These are phyloP conservation scores for Rhea pennata DNA, from an alignment of 2,113 vertebrate species.

Conservation along the genomic window DNA sequence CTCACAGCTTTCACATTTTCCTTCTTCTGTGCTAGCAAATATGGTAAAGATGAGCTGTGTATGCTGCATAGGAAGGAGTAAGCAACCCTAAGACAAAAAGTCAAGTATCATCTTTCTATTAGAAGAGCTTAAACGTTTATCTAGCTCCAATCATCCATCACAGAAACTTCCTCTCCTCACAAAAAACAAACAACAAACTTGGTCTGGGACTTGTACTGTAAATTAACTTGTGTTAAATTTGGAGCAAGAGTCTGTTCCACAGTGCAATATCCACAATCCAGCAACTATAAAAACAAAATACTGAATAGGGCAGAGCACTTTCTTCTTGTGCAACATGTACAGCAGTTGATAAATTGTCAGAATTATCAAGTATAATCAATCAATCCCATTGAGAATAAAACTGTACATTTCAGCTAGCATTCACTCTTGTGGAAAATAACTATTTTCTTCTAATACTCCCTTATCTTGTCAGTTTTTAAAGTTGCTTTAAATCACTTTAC, in stretches of 20 bases:
- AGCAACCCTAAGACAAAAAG: neutral
- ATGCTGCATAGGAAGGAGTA: neutral
- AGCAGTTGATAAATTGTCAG: neutral
- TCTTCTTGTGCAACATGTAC: neutral
- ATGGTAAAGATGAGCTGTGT: neutral
- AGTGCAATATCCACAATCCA: neutral
- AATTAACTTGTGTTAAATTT: neutral
- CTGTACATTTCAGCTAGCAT: neutral
- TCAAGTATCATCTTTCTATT: neutral
- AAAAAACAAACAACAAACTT: neutral
- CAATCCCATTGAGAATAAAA: neutral
- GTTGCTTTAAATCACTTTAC: neutral
- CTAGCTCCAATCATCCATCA: neutral
- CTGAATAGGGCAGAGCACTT: neutral
- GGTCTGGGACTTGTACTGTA: neutral
- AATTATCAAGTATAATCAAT: neutral
- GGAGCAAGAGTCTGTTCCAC: neutral
- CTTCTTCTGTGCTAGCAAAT: neutral
- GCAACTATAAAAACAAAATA: neutral
- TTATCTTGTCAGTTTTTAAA: neutral
- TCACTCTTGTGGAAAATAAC: neutral
- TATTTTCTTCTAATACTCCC: neutral
- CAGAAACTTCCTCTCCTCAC: neutral
- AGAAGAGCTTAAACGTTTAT: neutral
- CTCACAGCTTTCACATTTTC: neutral